Base-by-base conservation (phyloP, 2,797 vertebrate species). In the Rhyacichthys aspro region DNA sequence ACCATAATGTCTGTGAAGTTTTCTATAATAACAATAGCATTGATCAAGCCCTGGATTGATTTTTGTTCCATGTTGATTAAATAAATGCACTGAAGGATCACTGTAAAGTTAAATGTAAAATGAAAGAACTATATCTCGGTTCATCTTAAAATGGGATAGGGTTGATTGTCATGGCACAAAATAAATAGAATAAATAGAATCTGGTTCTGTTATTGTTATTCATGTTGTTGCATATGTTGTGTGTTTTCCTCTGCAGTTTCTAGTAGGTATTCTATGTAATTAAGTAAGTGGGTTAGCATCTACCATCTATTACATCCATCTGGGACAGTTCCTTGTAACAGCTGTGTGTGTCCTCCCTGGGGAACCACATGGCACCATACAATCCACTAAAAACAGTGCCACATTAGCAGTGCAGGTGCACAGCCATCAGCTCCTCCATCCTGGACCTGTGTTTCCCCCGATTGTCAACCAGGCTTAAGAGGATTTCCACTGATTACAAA, bases 401-500 rank as follows among this genome's bases (percentile, higher is more conserved):
- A 56, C 72, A 61, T 53, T 11, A 60, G 52, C 15, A 50, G 39
- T 66, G 70, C 85, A 86, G 86, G 83, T 87, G 86, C 55, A 65
- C 52, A 56, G 76, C 80, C 70, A 69, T 73, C 77, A 81, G 74
- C 73, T 75, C 62, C 55, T 70, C 64, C 17, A 19, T 62, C 46
- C 49, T n/a, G n/a, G n/a, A n/a, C n/a, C n/a, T 58, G 47, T 10
- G 66, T 58, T 90, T 88, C 89, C 86, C 76, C 59, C 70, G 72
- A 88, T 90, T 90, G 88, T 90, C 69, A 74, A 74, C 52, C 53
- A 14, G 63, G 76, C 82, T 83, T 74, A 81, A 75, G 79, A 89
- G 89, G 89, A 90, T 91, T 91, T 88, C 79, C 88, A 86, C 77
- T 80, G 76, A 91, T 90, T 88, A 85, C 80, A 78, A 81, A 83